Evolutionary conservation across 2,797 vertebrate genomes (phyloP).

Genomic region (Hippocampus kuda): DNA sequence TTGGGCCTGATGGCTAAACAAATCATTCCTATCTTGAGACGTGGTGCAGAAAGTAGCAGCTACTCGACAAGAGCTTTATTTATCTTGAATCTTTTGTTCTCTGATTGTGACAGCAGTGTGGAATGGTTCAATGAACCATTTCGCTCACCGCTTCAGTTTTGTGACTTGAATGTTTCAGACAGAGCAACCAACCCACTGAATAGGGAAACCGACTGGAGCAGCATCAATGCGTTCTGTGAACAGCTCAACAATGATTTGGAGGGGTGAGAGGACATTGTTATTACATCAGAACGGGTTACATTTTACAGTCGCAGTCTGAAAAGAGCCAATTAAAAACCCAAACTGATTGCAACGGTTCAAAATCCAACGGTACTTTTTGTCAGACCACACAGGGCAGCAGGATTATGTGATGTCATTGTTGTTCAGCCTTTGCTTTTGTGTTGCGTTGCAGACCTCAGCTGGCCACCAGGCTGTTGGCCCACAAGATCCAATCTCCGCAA

Average conservation of each 20-base stretch:
- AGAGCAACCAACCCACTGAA: constrained; percentile 92
- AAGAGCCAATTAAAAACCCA: neutral
- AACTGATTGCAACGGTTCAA: neutral
- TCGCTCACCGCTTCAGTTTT: neutral
- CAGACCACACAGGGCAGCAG: neutral
- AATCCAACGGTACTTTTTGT: neutral
- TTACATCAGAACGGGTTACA: no score
- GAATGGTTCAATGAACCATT: neutral
- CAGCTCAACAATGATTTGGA: constrained; percentile 91
- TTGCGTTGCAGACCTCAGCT: constrained; percentile 68
- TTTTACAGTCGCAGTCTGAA: neutral
- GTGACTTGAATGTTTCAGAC: constrained; percentile 63
- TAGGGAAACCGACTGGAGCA: constrained; percentile 87
- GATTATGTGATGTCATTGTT: no score
- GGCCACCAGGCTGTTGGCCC: constrained; percentile 88
- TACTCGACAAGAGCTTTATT: neutral
- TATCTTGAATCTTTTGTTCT: neutral
- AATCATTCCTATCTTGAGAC: neutral
- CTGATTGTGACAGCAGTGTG: neutral
- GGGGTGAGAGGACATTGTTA: constrained; percentile 65
- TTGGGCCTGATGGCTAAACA: neutral
- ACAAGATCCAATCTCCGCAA: constrained; percentile 98
- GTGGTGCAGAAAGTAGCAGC: neutral
- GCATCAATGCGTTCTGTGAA: constrained; percentile 88
- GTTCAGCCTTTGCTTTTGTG: neutral